These are phyloP conservation scores for Lathronympha strigana DNA, from an alignment of 2,888 invertebrate species.

Conservation along the genomic window DNA sequence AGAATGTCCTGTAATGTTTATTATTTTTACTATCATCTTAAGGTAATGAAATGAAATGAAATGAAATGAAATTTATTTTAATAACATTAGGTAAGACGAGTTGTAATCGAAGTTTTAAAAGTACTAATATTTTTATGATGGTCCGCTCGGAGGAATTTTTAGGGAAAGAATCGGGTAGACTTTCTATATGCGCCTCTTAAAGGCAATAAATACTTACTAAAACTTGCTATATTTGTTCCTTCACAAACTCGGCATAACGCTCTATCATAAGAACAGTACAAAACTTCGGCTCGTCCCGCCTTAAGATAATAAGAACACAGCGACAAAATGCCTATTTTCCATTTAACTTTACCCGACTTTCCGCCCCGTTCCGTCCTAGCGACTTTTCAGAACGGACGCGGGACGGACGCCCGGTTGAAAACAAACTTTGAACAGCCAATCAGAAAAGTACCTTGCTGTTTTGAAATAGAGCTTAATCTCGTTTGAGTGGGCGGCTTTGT, in stretches of 20 bases:
- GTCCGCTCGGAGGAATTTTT: too few species aligned
- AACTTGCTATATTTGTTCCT: background rate
- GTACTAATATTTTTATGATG: too few species aligned
- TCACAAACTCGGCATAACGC: background rate
- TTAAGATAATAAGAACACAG: constrained; percentile 24
- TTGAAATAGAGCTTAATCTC: constrained; percentile 17
- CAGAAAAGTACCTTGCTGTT: constrained; percentile 39
- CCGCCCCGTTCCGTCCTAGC: constrained; percentile 45
- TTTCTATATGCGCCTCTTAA: too few species aligned
- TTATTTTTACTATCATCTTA: too few species aligned
- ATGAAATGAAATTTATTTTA: too few species aligned
- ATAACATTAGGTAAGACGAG: too few species aligned
- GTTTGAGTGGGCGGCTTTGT: background rate
- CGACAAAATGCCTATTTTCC: constrained; percentile 50
- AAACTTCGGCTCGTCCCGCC: background rate
- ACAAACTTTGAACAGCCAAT: constrained; percentile 44
- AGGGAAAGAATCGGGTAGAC: too few species aligned
- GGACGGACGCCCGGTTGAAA: constrained; percentile 36
- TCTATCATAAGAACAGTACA: background rate
- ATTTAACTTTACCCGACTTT: constrained; percentile 53
- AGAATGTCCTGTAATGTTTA: too few species aligned
- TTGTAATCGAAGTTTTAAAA: too few species aligned
- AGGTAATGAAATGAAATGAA: too few species aligned
- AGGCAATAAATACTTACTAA: background rate
- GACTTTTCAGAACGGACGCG: constrained; percentile 47